These are phyloP conservation scores for Styela clava DNA, from an alignment of 23 tunicate genomes.

Conservation along the genomic window DNA sequence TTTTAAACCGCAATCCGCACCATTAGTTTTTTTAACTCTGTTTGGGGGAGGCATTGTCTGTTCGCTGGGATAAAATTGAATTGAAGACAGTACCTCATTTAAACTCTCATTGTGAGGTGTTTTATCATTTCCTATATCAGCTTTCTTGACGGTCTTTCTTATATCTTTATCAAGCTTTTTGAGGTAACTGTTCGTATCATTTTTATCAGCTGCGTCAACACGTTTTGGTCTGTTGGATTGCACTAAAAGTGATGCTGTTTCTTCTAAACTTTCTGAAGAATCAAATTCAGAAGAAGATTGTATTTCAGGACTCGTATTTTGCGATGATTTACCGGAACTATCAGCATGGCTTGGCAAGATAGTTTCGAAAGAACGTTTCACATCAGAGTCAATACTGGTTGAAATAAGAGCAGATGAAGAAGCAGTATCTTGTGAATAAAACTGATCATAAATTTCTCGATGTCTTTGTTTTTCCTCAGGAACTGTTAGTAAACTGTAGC, in stretches of 20 bases:
- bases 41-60: constrained; percentile 31
- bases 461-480: constrained; percentile 65
- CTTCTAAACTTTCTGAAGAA: constrained; percentile 41
- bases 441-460: constrained; percentile 25
- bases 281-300: constrained; percentile 20
- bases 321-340: neutral
- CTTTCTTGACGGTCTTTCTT: constrained; percentile 71
- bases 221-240: constrained; percentile 15
- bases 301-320: neutral
- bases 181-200: constrained; percentile 64
- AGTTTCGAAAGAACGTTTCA: neutral
- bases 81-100: constrained; percentile 84
- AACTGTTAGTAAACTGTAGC: constrained; percentile 66
- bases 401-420: constrained; percentile 5
- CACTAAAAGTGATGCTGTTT: neutral
- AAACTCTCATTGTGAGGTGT: constrained; percentile 42
- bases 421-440: neutral
- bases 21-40: constrained; percentile 32
- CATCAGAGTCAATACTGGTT: neutral
- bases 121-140: constrained; percentile 43
- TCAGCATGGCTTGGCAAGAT: neutral
- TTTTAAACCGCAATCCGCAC: constrained; percentile 75
- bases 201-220: constrained; percentile 25
- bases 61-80: constrained; percentile 67
- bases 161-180: constrained; percentile 89